Percentiles rank a stretch among this genome's conserved stretches.
Conservation (phyloP, 35 echinoderm and acorn worm genomes). For the Diadema setosum region DNA sequence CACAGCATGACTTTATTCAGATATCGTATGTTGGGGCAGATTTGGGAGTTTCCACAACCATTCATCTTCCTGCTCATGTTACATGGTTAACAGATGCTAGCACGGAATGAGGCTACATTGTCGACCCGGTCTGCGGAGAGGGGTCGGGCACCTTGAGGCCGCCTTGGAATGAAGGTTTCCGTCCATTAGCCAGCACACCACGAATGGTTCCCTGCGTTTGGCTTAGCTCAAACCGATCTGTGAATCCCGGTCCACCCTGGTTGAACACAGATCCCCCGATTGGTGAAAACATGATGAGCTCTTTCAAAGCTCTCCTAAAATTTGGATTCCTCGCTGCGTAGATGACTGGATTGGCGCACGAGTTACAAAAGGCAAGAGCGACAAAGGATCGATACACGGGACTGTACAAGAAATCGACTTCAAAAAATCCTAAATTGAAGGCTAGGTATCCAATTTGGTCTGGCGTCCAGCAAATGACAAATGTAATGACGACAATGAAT, state of each 20-base stretch:
- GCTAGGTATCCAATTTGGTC: constrained; percentile 24
- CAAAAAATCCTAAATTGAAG: neutral
- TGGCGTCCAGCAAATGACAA: constrained; percentile 54
- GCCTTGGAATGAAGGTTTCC: neutral
- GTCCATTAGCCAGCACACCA: neutral
- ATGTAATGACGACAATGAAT: constrained; percentile 38
- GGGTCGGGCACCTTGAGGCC: neutral
- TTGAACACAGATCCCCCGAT: neutral
- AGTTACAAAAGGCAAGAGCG: constrained; percentile 61
- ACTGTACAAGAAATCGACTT: constrained; percentile 7
- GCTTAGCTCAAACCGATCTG: neutral
- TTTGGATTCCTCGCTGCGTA: constrained; percentile 57
- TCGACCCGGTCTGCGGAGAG: neutral
- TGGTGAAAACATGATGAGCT: neutral
- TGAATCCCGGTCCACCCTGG: neutral
- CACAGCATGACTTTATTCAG: too few relatives aligned
- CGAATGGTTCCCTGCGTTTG: neutral
- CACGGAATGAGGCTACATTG: too few relatives aligned
- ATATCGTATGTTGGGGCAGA: too few relatives aligned
- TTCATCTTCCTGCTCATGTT: too few relatives aligned
- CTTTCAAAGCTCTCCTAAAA: constrained; percentile 7
- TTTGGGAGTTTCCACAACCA: too few relatives aligned
- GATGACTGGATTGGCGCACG: constrained; percentile 76
- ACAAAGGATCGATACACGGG: constrained; percentile 31
- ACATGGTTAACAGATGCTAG: too few relatives aligned